Evolutionary conservation across 23 tunicate genomes (phyloP), one percentile per base, ranked within the genome.

Genomic region (Trididemnum miniatum): DNA sequence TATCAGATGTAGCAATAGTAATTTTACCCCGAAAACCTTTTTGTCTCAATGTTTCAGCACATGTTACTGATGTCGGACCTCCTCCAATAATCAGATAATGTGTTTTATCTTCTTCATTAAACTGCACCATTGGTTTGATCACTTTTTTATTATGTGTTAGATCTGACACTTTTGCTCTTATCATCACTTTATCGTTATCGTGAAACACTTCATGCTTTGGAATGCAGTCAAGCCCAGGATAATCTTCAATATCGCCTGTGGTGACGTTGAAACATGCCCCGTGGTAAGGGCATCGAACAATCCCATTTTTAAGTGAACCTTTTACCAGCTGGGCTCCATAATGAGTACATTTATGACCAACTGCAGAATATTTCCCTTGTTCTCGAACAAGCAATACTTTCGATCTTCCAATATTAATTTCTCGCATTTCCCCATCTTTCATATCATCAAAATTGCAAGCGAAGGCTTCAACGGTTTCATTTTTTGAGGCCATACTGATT

Each of bases 171-270:
- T 35, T 24, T n/a, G 97, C 92, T 60, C 66, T 78, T 7, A 92
- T 92, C 37, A 92, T 34, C 2, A 92, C 92, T 65, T 87, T 71
- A 59, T 72, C 85, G 26, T 82, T 87, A 31, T 91, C 65, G 1
- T 83, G 44, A 20, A 39, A 59, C n/a, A 83, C 86, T 54, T 87
- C 92, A 72, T 82, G 90, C 31, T 71, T 83, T n/a, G 82, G 97
- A 20, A 92, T 83, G 78, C 97, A 88, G 57, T 92, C 97, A 37
- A 92, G 74, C 1, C 97, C 97, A 35, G 97, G 97, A 60, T 44
- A 92, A 64, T 92, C 97, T 79, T 92, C 97, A 30, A 92, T 87
- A 40, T 92, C 97, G 1, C 97, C 97, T 52, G 92, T 92, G 78
- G 59, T 83, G 1, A 79, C 79, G 49, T 83, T 87, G 44, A 92